Percentiles rank a stretch among this genome's conserved stretches.
phyloP scores from a whole-genome alignment of 2,888 invertebrate species.

The Therioaphis trifolii region DNA sequence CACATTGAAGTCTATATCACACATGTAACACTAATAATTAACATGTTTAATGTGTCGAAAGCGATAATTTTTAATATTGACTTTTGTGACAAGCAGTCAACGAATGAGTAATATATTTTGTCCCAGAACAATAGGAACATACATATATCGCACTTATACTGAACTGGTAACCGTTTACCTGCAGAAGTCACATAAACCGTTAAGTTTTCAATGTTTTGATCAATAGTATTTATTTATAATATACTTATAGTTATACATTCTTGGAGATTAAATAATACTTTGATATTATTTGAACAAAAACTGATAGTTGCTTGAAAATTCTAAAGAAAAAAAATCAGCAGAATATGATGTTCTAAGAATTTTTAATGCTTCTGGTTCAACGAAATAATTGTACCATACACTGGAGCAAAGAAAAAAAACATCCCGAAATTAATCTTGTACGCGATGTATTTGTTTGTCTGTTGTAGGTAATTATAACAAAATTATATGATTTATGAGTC shows the following conservation, averaged over 20 bases:
- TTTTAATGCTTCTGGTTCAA: background rate
- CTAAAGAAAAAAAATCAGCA: background rate
- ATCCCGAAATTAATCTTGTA: too few relatives aligned
- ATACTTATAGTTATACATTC: background rate
- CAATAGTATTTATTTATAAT: background rate
- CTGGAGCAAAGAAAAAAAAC: too few relatives aligned
- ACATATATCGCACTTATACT: slow-evolving; percentile 30
- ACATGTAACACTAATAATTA: background rate
- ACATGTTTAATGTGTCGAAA: background rate
- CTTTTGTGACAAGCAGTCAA: background rate
- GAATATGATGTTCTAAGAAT: background rate
- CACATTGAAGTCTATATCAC: background rate
- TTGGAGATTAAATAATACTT: too few relatives aligned
- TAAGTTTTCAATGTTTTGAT: slow-evolving; percentile 22
- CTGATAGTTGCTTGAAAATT: too few relatives aligned
- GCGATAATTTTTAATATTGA: slow-evolving; percentile 39
- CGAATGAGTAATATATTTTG: background rate
- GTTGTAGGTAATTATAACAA: too few relatives aligned
- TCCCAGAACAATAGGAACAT: slow-evolving; percentile 27
- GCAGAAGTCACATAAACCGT: background rate
- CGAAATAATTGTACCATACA: background rate
- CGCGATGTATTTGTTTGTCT: too few relatives aligned
- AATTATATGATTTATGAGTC: too few relatives aligned
- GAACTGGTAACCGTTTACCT: slow-evolving; percentile 26
- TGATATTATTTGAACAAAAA: too few relatives aligned